A percentile compares a stretch with the other conserved stretches of the same genome.
Conservation (phyloP, 2,113 vertebrate genomes). For the Tragelaphus strepsiceros region DNA sequence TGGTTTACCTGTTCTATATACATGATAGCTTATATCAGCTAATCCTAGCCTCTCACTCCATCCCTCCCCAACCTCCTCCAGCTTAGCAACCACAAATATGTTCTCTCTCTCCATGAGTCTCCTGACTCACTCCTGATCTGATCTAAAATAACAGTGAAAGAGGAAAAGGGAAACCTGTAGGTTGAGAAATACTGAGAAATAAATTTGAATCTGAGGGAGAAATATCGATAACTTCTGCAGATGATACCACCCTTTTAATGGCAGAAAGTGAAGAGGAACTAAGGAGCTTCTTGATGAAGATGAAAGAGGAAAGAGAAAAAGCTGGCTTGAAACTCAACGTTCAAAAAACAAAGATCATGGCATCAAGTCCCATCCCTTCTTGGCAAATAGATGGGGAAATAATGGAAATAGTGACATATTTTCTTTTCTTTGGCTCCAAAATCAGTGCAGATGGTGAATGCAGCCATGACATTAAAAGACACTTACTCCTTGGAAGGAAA, state of each 20-base stretch:
- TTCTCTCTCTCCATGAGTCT: neutral
- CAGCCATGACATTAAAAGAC: neutral
- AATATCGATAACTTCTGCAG: neutral
- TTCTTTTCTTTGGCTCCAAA: neutral
- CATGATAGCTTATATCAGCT: neutral
- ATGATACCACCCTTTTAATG: neutral
- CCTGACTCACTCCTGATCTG: neutral
- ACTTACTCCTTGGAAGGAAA: neutral
- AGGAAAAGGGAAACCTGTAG: neutral
- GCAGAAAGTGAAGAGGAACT: neutral
- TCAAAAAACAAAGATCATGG: neutral
- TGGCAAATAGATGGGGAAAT: neutral
- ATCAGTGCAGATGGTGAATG: neutral
- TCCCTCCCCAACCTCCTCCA: no score
- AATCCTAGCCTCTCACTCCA: neutral
- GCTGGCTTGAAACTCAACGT: neutral
- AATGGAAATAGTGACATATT: neutral
- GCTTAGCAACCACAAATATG: neutral
- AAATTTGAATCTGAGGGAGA: neutral
- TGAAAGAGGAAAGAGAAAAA: neutral
- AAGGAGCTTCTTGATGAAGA: neutral
- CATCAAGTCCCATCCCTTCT: neutral
- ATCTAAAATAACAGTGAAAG: neutral
- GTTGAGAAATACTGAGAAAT: neutral
- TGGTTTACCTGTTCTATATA: no score